These are phyloP conservation scores for Atherinomorus stipes DNA, from an alignment of 2,113 vertebrate genomes.

Conservation along the genomic window DNA sequence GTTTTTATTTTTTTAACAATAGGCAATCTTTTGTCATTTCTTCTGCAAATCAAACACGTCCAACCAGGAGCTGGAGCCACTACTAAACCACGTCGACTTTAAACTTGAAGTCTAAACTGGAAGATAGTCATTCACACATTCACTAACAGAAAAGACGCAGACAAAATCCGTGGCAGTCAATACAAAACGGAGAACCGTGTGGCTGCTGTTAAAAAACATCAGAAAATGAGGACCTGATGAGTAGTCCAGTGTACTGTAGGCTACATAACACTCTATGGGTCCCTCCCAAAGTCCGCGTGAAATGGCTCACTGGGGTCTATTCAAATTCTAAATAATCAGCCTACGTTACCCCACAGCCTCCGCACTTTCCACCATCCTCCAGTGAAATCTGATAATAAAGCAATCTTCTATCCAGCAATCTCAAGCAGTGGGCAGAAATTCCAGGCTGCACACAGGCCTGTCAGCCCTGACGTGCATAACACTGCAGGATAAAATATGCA, in stretches of 20 bases:
- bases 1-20: too few species aligned
- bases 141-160: too few species aligned
- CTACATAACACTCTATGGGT: background rate
- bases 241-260: background rate
- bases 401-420: constrained; percentile 5
- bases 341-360: background rate
- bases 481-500: constrained; percentile 11
- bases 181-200: background rate
- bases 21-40: too few species aligned
- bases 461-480: constrained; percentile 28
- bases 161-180: background rate
- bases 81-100: too few species aligned
- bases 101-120: too few species aligned
- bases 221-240: too few species aligned
- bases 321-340: background rate
- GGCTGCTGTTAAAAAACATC: too few species aligned
- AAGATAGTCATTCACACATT: too few species aligned
- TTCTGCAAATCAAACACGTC: too few species aligned
- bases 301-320: background rate
- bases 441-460: constrained; percentile 46
- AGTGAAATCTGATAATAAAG: background rate
- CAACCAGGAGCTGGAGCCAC: too few species aligned
- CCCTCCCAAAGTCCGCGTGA: constrained; percentile 23
- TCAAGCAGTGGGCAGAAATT: background rate
- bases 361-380: background rate